Base-by-base conservation (phyloP, 2,888 invertebrate species). In the Smittia sp. region DNA sequence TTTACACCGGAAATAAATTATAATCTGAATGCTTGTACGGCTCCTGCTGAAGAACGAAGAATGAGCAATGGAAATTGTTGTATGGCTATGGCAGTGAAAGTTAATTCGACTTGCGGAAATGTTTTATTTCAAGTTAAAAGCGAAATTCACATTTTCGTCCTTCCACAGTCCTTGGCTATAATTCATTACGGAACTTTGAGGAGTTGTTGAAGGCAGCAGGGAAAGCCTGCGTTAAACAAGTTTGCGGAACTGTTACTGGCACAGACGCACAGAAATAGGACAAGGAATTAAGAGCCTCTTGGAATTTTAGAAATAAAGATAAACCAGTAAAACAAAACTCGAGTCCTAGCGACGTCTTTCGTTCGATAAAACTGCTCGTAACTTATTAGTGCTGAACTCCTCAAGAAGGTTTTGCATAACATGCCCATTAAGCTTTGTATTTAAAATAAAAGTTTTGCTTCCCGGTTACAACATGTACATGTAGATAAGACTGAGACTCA, bases 401-500 rank as follows among this genome's bases (percentile, higher is more conserved):
- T 22, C 58, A 46, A 22, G 18, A 58, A 58, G 3, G 9, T 58
- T 67, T 20, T 13, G 67, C 15, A 67, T 67, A 67, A 67, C 39
- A 67, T 11, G 67, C 20, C 13, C 67, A 67, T 67, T 67, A 67
- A 25, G 27, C 27, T 67, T 67, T 67, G 20, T 66, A 66, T 38
- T 32, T 32, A 66, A 27, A 66, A 67, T 67, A 67, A 67, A 67
- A 67, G 27, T n/a, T 25, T 3, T 63, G 6, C 4, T 63, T 63
- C 63, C 9, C 25, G 7, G n/a, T 27, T 27, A 27, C 63, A 27
- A 13, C 24, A 58, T n/a, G n/a, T n/a, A n/a, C n/a, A 58, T 27
- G 67, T n/a, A 67, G 67, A 67, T 67, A 67, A 67, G 67, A 67
- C 20, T 38, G 27, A 67, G 67, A 67, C 32, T 58, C 25, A 67